phyloP scores from a whole-genome alignment of 2,888 invertebrate species.

The Clostera curtula region DNA sequence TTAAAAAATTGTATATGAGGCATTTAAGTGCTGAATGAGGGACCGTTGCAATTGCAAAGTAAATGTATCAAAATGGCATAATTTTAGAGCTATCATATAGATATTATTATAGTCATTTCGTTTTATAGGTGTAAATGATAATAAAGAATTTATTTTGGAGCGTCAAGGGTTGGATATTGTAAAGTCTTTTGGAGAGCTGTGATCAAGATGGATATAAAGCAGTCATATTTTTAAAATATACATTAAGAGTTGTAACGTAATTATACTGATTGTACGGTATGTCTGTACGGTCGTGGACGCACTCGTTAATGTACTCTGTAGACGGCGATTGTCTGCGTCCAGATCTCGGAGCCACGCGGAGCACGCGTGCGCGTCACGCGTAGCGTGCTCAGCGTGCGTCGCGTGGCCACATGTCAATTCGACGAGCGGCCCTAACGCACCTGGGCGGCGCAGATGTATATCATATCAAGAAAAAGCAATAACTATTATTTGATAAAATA shows the following conservation, averaged over 20 bases:
- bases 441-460: slow-evolving; percentile 51
- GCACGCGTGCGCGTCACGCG: slow-evolving; percentile 8
- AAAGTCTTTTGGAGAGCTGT: slow-evolving; percentile 73
- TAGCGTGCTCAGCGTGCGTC: slow-evolving; percentile 3
- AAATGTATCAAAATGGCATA: slow-evolving; percentile 74
- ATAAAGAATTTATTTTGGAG: slow-evolving; percentile 72
- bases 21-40: slow-evolving; percentile 72
- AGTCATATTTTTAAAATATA: slow-evolving; percentile 74
- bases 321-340: too few species aligned
- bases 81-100: slow-evolving; percentile 72
- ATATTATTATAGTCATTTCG: slow-evolving; percentile 73
- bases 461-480: slow-evolving; percentile 74
- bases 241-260: slow-evolving; percentile 70
- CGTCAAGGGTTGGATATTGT: slow-evolving; percentile 66
- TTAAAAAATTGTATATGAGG: slow-evolving; percentile 67
- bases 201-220: slow-evolving; percentile 72
- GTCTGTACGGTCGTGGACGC: slow-evolving; percentile 33
- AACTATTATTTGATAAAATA: slow-evolving; percentile 70
- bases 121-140: slow-evolving; percentile 72
- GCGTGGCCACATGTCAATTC: slow-evolving; percentile 4
- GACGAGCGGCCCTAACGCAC: slow-evolving; percentile 19
- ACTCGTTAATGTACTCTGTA: too few species aligned
- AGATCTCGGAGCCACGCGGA: slow-evolving; percentile 11
- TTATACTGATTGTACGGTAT: slow-evolving; percentile 46
- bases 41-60: slow-evolving; percentile 75